Evolutionary conservation across 53 echinoderm and acorn worm species (phyloP).

Genomic region (Temnopleurus reevesii): DNA sequence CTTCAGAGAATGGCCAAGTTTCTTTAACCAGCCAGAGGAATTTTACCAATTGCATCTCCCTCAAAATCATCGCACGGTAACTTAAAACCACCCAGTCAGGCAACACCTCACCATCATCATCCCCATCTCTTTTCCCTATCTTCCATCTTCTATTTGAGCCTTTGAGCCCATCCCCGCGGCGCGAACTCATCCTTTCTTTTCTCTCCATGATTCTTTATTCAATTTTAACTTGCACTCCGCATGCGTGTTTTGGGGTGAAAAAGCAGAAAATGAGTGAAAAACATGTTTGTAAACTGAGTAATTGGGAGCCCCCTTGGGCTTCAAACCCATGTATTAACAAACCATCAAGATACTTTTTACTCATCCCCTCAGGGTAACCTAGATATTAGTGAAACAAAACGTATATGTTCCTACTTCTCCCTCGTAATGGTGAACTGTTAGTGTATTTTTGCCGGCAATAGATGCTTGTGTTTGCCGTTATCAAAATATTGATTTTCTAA

Average conservation of each 20-base stretch:
- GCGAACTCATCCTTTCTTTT: neutral
- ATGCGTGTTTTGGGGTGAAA: neutral
- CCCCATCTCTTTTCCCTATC: neutral
- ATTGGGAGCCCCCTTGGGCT: neutral
- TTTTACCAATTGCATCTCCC: neutral
- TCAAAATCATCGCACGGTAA: neutral
- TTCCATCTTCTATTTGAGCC: neutral
- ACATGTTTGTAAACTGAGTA: slow-evolving; percentile 41
- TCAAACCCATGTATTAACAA: neutral
- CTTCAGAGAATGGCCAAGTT: neutral
- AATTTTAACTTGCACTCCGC: neutral
- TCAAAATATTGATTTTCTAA: too few species aligned
- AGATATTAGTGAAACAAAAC: neutral
- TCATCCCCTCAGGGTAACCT: neutral
- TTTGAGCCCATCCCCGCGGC: neutral
- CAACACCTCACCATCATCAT: neutral
- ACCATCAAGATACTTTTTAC: too few species aligned
- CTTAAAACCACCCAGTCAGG: neutral
- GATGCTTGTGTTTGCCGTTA: too few species aligned
- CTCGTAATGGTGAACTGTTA: neutral
- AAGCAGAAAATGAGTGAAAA: slow-evolving; percentile 13
- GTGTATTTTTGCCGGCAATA: too few species aligned
- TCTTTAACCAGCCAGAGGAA: neutral
- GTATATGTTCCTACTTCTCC: neutral
- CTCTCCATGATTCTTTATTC: neutral